Evolutionary conservation across 2,888 invertebrate species (phyloP).

Genomic region (Yponomeuta evonymella): DNA sequence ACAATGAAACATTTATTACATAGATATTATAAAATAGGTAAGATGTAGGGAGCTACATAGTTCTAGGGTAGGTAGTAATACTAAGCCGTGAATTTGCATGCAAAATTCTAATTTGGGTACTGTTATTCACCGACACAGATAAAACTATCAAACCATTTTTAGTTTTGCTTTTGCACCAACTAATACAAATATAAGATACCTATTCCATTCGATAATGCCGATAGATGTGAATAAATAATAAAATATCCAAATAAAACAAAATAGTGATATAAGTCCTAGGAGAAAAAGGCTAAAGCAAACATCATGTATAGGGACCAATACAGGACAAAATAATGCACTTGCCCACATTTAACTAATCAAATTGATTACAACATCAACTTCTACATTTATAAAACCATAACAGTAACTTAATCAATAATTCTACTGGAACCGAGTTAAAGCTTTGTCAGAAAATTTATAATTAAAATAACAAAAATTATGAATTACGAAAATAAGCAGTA

Average conservation of each 20-base stretch:
- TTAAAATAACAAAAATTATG: constrained; percentile 73
- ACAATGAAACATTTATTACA: constrained; percentile 72
- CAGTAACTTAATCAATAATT: constrained; percentile 74
- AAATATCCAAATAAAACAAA: constrained; percentile 75
- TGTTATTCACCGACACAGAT: not conserved
- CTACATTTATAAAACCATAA: constrained; percentile 71
- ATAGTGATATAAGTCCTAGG: constrained; percentile 47
- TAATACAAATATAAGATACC: constrained; percentile 36
- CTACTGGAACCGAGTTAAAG: constrained; percentile 77
- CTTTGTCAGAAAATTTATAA: constrained; percentile 73
- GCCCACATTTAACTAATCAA: constrained; percentile 70
- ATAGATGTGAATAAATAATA: constrained; percentile 68
- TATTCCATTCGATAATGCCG: constrained; percentile 50
- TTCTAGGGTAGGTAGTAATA: constrained; percentile 53
- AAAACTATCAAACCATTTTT: not conserved
- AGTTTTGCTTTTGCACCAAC: not conserved
- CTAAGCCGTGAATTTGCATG: constrained; percentile 51
- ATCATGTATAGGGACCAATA: constrained; percentile 64
- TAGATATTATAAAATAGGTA: constrained; percentile 62
- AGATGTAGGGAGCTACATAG: constrained; percentile 59
- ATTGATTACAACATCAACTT: constrained; percentile 75
- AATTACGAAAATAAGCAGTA: constrained; percentile 72
- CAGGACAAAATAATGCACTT: constrained; percentile 74
- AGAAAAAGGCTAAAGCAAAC: constrained; percentile 70
- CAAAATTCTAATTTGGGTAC: constrained; percentile 32